Evolutionary conservation across 2,113 vertebrate species (phyloP).

Genomic region (Machaerirhynchus nigripectus): DNA sequence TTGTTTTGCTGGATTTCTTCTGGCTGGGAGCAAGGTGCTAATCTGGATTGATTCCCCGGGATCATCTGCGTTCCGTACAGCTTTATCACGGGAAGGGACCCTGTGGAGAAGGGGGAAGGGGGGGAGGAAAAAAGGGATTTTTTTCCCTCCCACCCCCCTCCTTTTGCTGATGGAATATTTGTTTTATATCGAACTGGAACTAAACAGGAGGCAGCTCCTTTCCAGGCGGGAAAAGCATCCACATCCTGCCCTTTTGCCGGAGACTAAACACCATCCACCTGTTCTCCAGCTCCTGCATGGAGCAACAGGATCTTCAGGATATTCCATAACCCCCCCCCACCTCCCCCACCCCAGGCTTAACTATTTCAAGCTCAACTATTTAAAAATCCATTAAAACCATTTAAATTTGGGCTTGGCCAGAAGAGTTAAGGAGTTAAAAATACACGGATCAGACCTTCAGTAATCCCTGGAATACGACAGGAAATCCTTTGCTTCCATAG

Average conservation of each 20-base stretch:
- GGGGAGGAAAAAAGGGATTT: fast-evolving
- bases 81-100: background rate
- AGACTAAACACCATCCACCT: conserved; percentile 5
- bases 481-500: background rate
- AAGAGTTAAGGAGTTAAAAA: background rate
- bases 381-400: background rate
- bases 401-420: background rate
- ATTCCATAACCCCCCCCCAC: background rate
- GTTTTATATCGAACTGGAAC: background rate
- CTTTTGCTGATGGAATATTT: background rate
- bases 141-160: too few relatives aligned
- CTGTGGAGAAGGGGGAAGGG: background rate
- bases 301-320: background rate
- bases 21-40: background rate
- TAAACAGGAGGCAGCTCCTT: background rate
- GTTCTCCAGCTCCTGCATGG: background rate
- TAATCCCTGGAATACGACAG: background rate
- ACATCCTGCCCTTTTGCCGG: background rate
- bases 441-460: background rate
- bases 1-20: background rate
- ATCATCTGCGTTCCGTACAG: background rate
- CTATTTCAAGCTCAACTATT: background rate
- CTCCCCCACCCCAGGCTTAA: too few relatives aligned
- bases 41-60: background rate
- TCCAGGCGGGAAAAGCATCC: background rate